Evolutionary conservation across 1,140 invertebrate species (phyloP), one percentile per base, ranked within the genome.

Genomic region (Lucilia cuprina): DNA sequence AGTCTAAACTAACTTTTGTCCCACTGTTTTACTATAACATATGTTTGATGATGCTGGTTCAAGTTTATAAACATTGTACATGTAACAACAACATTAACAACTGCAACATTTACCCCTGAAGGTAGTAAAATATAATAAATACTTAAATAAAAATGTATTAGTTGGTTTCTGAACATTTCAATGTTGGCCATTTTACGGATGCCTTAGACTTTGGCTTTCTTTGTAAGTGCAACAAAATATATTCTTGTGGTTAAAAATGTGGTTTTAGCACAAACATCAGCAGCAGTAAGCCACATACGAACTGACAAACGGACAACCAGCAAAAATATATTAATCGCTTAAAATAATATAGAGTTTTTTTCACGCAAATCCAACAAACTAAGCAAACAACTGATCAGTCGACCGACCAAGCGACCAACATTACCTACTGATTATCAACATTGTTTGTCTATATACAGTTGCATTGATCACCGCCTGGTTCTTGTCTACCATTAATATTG

Each of bases 381-480:
- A 55, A 14, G 10, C 50, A 55, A 55, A 8, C n/a, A 70, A 70
- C 60, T 10, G 19, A 70, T 7, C 65, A 70, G 1, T 2, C 25
- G 3, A 30, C 25, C 25, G 25, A 30, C 25, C 25, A 3, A 30
- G 3, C 25, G 25, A 21, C 65, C 65, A 70, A 70, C n/a, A 2
- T 12, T 21, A 70, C 65, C n/a, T 21, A 21, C 17, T 70, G 65
- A 70, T 70, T 70, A 70, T 70, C 65, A 70, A 70, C 65, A 70
- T 70, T 70, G 65, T 70, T 21, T 70, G 65, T 7, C 19, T 70
- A 70, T n/a, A 70, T 70, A 21, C 65, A 21, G 65, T 70, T 70
- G 65, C 65, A 70, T 21, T 70, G 65, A 70, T 70, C 65, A 70
- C n/a, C 65, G 65, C n/a, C 65, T 70, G 65, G n/a, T 70, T 70